A percentile compares a stretch with the other conserved stretches of the same genome.
phyloP scores from a whole-genome alignment of 2,113 vertebrate species.

The Seriola aureovittata region DNA sequence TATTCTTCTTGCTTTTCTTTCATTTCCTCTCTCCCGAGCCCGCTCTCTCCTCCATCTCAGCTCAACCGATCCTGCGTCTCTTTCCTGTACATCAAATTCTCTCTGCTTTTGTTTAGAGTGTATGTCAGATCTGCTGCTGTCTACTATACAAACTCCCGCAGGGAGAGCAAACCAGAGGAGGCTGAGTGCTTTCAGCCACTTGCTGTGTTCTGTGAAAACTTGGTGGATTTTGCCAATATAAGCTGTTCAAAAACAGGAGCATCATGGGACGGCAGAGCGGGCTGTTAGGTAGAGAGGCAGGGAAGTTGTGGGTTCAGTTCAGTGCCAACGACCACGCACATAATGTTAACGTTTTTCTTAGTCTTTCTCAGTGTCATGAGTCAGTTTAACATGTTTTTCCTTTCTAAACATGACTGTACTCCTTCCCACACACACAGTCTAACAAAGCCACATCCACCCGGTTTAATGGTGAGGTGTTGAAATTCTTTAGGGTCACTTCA shows the following conservation, averaged over 20 bases:
- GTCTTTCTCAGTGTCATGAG: no score
- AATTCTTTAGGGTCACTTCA: background rate
- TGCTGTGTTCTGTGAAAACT: constrained; percentile 16
- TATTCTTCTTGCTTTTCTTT: background rate
- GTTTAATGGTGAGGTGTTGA: no score
- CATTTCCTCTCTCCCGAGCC: background rate
- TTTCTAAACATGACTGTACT: background rate
- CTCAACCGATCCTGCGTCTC: background rate
- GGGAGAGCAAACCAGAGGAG: constrained; percentile 26
- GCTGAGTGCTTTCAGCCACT: constrained; percentile 35
- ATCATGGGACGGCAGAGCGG: background rate
- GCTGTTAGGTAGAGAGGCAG: background rate
- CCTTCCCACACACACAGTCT: background rate
- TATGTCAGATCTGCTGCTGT: constrained; percentile 47
- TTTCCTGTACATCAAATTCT: background rate
- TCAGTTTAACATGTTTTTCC: no score
- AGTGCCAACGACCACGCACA: background rate
- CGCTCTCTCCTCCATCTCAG: background rate
- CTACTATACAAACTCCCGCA: constrained; percentile 31
- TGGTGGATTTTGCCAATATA: background rate
- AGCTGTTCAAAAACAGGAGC: constrained; percentile 14
- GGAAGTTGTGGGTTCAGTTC: background rate
- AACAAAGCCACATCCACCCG: no score
- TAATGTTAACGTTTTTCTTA: no score
- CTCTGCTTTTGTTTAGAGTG: constrained; percentile 18